Evolutionary conservation across 2,797 vertebrate genomes (phyloP), one percentile per base, ranked within the genome.

Genomic region (Brachyrhaphis roseni): DNA sequence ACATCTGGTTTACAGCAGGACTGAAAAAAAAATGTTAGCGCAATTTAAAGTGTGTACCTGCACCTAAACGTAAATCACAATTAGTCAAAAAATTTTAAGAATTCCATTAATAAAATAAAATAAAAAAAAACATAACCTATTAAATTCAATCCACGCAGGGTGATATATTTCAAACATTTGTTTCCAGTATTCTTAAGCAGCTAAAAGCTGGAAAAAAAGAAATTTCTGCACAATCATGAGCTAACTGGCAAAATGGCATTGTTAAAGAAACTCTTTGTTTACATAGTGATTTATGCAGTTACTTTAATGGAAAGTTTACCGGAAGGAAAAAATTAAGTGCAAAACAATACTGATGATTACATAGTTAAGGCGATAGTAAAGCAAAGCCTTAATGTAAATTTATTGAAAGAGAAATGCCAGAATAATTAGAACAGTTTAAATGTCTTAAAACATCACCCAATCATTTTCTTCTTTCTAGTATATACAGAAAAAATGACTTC

Each of bases 1-100:
- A 68, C 74, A 91, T 93, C 82, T 88, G 78, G 78, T 81, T 82
- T 80, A 77, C 76, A 72, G 59, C 23, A 23, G 34, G 1, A 75
- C 62, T 43, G 76, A 81, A 77, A 86, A 80, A 84, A 74, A n/a
- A n/a, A n/a, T n/a, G n/a, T 74, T 80, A 76, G 73, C 83, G 18
- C 43, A 77, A 79, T 36, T 49, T 80, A n/a, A 88, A 78, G 83
- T 71, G 53, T 77, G 82, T 74, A 7, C 18, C 34, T 64, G 10
- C 7, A 55, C 23, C 53, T n/a, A 11, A n/a, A 55, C 16, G 5
- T 47, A 47, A 47, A 47, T 18, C 47, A 49, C 47, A 49, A 0
- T 49, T 18, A 49, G 5, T 49, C 1, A 20, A 49, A 49, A 45
- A 45, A 51, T 18, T 23, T 5, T 51, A 23, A 51, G 13, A 51